Percentiles rank a stretch among this genome's conserved stretches.
Conservation (phyloP, 1,140 invertebrate genomes). For the Drosophila biarmipes region DNA sequence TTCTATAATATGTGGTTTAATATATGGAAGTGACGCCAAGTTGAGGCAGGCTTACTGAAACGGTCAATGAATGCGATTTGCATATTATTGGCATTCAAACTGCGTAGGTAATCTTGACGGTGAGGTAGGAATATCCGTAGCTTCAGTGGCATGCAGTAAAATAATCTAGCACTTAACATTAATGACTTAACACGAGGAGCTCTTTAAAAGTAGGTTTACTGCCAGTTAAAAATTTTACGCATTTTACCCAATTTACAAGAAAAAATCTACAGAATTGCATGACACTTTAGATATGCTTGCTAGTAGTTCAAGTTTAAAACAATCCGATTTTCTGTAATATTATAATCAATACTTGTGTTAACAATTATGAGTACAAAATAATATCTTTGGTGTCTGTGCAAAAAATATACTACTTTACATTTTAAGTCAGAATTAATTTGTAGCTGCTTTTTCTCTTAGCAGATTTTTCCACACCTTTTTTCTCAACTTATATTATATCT, state of each 20-base stretch:
- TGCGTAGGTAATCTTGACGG: not conserved
- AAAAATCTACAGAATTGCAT: not conserved
- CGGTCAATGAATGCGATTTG: slow-evolving; percentile 22
- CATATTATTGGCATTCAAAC: slow-evolving; percentile 20
- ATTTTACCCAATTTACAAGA: not conserved
- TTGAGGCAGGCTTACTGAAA: slow-evolving; percentile 48
- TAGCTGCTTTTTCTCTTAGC: not conserved
- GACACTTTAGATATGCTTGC: not conserved
- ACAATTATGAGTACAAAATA: no score
- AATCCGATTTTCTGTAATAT: no score
- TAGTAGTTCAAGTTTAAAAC: no score
- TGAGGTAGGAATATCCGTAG: not conserved
- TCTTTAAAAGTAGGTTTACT: slow-evolving; percentile 9
- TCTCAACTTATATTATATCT: not conserved
- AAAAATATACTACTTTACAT: no score
- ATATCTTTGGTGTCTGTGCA: no score
- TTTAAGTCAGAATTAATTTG: no score
- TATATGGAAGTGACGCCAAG: slow-evolving; percentile 5
- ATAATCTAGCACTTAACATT: slow-evolving; percentile 6
- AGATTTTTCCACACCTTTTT: not conserved
- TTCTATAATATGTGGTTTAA: slow-evolving; percentile 17
- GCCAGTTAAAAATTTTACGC: not conserved
- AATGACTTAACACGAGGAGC: slow-evolving; percentile 1
- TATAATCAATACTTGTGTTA: no score
- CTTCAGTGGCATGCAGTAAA: slow-evolving; percentile 2